phyloP scores from a whole-genome alignment of 2,113 vertebrate species.

The Beaufortia kweichowensis region DNA sequence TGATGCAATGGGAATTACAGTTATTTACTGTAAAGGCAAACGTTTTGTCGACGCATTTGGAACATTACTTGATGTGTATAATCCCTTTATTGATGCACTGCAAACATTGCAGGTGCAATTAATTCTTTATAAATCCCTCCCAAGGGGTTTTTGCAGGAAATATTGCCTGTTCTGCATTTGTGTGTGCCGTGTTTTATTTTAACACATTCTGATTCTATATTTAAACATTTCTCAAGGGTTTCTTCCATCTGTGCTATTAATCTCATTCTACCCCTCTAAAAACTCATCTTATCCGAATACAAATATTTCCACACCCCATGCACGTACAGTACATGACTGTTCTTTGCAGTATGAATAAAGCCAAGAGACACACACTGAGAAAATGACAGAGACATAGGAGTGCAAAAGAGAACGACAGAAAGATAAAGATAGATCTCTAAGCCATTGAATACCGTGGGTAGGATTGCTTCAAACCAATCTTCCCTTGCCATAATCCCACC shows the following conservation, averaged over 20 bases:
- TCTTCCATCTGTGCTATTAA: neutral
- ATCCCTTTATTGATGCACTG: too few relatives aligned
- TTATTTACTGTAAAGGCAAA: too few relatives aligned
- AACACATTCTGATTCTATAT: neutral
- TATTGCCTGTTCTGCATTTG: neutral
- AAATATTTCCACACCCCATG: neutral
- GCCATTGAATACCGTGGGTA: neutral
- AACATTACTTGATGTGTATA: too few relatives aligned
- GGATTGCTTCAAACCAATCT: constrained; percentile 18
- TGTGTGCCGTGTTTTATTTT: neutral
- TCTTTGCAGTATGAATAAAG: neutral
- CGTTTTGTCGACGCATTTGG: too few relatives aligned
- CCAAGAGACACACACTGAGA: constrained; percentile 4
- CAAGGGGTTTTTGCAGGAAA: too few relatives aligned
- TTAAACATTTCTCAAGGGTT: neutral
- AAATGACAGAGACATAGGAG: too few relatives aligned
- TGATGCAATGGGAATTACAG: too few relatives aligned
- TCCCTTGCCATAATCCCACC: neutral
- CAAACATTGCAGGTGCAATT: too few relatives aligned
- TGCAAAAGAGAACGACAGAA: neutral
- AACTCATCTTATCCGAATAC: neutral
- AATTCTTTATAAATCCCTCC: too few relatives aligned
- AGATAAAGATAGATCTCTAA: constrained; percentile 24
- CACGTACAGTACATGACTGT: neutral
- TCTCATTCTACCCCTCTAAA: neutral